Conservation (phyloP, 2,113 vertebrate genomes). For the Tretioscincus oriximinensis region DNA sequence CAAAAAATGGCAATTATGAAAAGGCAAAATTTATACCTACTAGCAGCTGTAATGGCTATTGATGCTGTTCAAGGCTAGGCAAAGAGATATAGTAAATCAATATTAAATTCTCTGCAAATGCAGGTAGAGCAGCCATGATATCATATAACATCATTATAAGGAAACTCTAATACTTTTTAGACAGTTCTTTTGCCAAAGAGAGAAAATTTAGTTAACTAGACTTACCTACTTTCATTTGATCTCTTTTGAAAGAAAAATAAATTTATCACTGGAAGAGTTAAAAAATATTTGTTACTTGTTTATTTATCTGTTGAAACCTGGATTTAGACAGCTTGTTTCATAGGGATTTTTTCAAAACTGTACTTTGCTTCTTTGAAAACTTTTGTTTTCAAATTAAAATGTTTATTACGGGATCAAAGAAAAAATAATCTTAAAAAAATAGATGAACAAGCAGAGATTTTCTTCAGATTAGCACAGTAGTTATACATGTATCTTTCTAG, state of each 20-base stretch:
- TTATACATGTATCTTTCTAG: background rate
- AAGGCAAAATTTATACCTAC: constrained; percentile 78
- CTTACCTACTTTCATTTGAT: constrained; percentile 52
- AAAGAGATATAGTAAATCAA: constrained; percentile 77
- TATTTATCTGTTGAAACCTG: constrained; percentile 18
- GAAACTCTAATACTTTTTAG: constrained; percentile 74
- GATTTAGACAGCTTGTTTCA: constrained; percentile 16
- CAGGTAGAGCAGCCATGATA: constrained; percentile 71
- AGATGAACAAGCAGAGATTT: constrained; percentile 26
- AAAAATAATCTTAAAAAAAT: background rate
- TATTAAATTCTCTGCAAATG: constrained; percentile 73
- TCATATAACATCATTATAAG: constrained; percentile 81
- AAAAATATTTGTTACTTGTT: background rate
- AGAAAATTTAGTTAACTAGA: constrained; percentile 58
- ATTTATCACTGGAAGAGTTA: background rate
- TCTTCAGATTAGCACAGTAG: background rate
- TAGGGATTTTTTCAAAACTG: constrained; percentile 23
- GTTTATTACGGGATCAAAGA: constrained; percentile 17
- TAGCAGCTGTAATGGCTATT: constrained; percentile 79
- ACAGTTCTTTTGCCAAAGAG: constrained; percentile 68
- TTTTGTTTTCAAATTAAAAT: constrained; percentile 44
- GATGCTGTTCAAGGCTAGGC: constrained; percentile 65
- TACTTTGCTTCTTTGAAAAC: constrained; percentile 22
- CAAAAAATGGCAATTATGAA: constrained; percentile 80
- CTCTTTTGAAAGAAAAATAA: constrained; percentile 30